Base-by-base conservation (phyloP, 2,113 vertebrate species). In the Rhabdornis inornatus region DNA sequence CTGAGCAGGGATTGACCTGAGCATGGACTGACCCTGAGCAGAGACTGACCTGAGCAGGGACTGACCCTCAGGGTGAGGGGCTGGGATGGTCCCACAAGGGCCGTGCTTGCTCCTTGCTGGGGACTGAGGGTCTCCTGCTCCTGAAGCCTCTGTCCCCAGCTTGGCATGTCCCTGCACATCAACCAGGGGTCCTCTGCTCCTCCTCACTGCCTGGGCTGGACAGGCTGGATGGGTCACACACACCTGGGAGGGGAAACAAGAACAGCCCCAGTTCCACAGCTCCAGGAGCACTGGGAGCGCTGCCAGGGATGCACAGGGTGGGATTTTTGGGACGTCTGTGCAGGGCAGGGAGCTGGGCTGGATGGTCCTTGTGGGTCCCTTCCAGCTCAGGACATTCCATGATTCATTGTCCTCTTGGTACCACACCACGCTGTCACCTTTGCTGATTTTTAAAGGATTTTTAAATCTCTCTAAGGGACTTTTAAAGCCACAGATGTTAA, bases 271-370 rank as follows among this genome's bases (percentile, higher is more conserved):
- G 1, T 31, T 39, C 40, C 55, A 31, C 47, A 83, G 24, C 61
- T 47, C 70, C 40, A 31, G 61, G 53, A 53, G 30, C 4, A 0
- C 2, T 21, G 5, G 40, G 56, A 47, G 0, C 0, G 0, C 68
- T 60, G 6, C 63, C n/a, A 47, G 61, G 53, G 31, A 7, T 50
- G 71, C 23, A 1, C 39, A 40, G 37, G 24, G 33, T 25, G 45
- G 24, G 13, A 42, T 22, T 27, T 13, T 17, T 45, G 60, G 42
- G 42, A 6, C 13, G 27, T 13, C 21, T 72, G 68, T 3, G 60
- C 77, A 66, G 60, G 61, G n/a, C 30, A 3, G 5, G 45, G 78
- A 39, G 20, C 9, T 75, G 53, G 13, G 3, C 24, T 47, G 7
- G 12, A n/a, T 69, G 63, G 7, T 55, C 21, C n/a, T 18, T 5